phyloP scores from a whole-genome alignment of 1,140 invertebrate species.

The Drosophila lowei region DNA sequence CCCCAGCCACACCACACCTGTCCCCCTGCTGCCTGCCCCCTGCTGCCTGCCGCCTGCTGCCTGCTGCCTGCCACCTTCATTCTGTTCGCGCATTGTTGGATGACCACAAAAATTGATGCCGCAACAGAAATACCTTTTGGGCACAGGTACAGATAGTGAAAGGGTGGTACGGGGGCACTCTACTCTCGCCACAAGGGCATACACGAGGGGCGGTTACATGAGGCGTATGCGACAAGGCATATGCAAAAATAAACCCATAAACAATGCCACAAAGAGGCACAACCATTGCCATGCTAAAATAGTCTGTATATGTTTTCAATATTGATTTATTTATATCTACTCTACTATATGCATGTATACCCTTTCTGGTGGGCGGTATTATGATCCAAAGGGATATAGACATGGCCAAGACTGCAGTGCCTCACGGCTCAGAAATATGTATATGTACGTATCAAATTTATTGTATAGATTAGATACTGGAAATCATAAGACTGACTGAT shows the following conservation, averaged over 20 bases:
- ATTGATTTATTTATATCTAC: too few relatives aligned
- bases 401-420: too few relatives aligned
- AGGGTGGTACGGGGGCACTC: background rate
- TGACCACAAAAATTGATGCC: constrained; percentile 45
- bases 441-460: too few relatives aligned
- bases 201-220: background rate
- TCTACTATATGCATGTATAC: too few relatives aligned
- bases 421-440: too few relatives aligned
- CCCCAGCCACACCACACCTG: constrained; percentile 40
- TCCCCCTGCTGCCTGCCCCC: background rate
- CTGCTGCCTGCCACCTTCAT: constrained; percentile 14
- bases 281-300: background rate
- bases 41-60: constrained; percentile 13
- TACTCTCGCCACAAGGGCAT: too few relatives aligned
- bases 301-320: too few relatives aligned
- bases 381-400: too few relatives aligned
- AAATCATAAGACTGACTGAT: too few relatives aligned
- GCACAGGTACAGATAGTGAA: background rate
- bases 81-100: constrained; percentile 28
- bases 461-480: too few relatives aligned
- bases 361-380: too few relatives aligned
- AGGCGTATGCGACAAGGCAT: background rate
- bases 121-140: constrained; percentile 41
- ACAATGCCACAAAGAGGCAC: constrained; percentile 4
- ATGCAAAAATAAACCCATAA: constrained; percentile 43